Evolutionary conservation across 2,113 vertebrate genomes (phyloP), one percentile per base, ranked within the genome.

Genomic region (Romanogobio albipinnatus): DNA sequence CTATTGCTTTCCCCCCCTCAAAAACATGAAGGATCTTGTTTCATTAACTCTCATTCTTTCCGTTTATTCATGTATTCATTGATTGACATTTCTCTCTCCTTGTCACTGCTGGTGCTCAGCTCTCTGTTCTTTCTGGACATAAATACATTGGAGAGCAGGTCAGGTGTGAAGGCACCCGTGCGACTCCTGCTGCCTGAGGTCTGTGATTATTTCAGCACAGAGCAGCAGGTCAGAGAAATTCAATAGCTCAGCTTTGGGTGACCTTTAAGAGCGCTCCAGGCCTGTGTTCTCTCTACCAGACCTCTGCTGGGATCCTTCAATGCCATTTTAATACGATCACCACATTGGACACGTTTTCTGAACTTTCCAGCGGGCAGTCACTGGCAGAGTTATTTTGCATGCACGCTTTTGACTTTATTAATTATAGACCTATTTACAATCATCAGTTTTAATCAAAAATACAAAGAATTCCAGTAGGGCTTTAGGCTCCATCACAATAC

Each of bases 201-300:
- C 76, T 79, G 58, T 79, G 56, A 74, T 83, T 83, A 74, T 83
- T 74, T 59, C n/a, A 59, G 81, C 29, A 19, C 51, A 59, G 36
- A 74, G 39, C 81, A 59, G 56, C 70, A 45, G 81, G 81, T 61
- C 24, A 36, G 56, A 76, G 73, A 76, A 84, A 84, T 84, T 73
- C 82, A 84, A 84, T 84, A 84, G 71, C 19, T 39, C 43, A n/a
- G 73, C 24, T 61, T 22, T 14, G 22, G 8, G 9, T 76, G 82
- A 76, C 82, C 82, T 84, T 84, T 81, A 81, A 64, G 5, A 64
- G 8, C 5, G 15, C n/a, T 14, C n/a, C 24, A 81, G 78, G 78
- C 22, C 78, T 13, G 59, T 33, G 45, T 17, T 66, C 24, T 29
- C 43, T 51, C 22, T 13, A 17, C 43, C 22, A 43, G 13, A 59